phyloP scores from a whole-genome alignment of 2,113 vertebrate species.

The Pterophyllum scalare region DNA sequence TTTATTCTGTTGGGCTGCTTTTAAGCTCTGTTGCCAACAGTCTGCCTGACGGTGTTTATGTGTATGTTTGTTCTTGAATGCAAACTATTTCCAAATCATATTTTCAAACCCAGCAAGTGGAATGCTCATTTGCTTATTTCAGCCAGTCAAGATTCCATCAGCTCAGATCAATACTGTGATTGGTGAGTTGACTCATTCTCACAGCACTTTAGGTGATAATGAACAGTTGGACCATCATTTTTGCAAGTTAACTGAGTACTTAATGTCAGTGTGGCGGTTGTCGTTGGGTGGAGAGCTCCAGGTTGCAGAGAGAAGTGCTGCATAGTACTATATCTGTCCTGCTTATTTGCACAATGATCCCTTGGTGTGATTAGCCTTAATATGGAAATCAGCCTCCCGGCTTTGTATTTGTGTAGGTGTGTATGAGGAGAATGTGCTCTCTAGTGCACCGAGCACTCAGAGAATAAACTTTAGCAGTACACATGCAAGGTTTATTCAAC shows the following conservation, averaged over 20 bases:
- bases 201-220: not conserved
- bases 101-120: accelerated
- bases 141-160: not conserved
- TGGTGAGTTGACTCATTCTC: not conserved
- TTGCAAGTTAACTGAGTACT: not conserved
- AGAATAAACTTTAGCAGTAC: not conserved
- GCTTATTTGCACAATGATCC: slow-evolving; percentile 49
- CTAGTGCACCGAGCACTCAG: not conserved
- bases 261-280: not conserved
- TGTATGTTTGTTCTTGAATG: not conserved
- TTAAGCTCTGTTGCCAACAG: not conserved
- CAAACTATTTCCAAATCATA: not conserved
- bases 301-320: not conserved
- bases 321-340: not conserved
- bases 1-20: not conserved
- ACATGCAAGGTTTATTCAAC: not conserved
- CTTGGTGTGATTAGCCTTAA: slow-evolving; percentile 33
- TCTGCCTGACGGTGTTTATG: not conserved
- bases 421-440: slow-evolving; percentile 15
- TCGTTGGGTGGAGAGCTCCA: not conserved
- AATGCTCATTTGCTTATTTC: not conserved
- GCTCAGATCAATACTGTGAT: not conserved
- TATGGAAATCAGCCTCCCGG: slow-evolving; percentile 66
- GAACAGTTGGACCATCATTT: not conserved
- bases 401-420: slow-evolving; percentile 8